These are phyloP conservation scores for Stenodera caucasica DNA, from an alignment of 2,888 invertebrate genomes.

Conservation along the genomic window DNA sequence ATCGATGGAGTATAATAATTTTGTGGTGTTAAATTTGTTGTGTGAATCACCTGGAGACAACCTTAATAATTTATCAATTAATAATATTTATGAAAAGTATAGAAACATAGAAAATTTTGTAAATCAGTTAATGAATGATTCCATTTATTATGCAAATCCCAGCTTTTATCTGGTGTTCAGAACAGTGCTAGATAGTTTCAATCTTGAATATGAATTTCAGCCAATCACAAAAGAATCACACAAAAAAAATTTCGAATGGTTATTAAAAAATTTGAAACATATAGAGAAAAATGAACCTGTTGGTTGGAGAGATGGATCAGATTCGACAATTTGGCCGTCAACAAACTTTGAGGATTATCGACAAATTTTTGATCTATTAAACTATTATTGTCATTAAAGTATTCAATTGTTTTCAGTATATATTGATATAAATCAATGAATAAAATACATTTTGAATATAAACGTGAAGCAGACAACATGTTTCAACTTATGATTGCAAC, in stretches of 20 bases:
- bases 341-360: not conserved
- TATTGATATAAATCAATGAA: too few relatives aligned
- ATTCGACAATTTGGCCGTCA: not conserved
- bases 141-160: not conserved
- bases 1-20: too few relatives aligned
- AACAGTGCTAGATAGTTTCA: not conserved
- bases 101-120: not conserved
- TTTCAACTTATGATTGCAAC: too few relatives aligned
- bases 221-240: not conserved
- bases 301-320: not conserved
- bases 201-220: not conserved
- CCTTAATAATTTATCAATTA: not conserved
- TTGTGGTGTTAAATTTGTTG: too few relatives aligned
- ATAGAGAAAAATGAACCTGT: not conserved
- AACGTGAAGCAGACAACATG: too few relatives aligned
- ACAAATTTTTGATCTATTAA: too few relatives aligned
- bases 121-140: not conserved
- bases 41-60: too few relatives aligned
- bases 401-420: too few relatives aligned
- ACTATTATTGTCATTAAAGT: too few relatives aligned
- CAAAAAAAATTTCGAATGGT: not conserved
- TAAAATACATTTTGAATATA: too few relatives aligned
- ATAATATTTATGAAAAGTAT: not conserved
- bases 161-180: not conserved
- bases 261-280: not conserved